Conservation (phyloP, 1,140 invertebrate species). For the Tetragnatha versicolor region DNA sequence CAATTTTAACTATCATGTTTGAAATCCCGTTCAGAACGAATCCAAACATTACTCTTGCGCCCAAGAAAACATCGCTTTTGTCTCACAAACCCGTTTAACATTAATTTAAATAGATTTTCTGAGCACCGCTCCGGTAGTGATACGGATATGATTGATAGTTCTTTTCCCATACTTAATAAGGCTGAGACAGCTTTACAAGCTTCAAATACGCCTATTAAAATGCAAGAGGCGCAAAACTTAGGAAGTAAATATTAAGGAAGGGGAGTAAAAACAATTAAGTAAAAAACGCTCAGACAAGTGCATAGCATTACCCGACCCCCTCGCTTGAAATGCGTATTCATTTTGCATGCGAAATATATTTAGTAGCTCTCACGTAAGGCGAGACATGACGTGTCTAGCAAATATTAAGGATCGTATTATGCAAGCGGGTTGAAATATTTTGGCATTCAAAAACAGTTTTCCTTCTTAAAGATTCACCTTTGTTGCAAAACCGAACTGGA, state of each 20-base stretch:
- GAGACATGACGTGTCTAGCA: constrained; percentile 23
- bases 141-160: constrained; percentile 20
- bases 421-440: neutral
- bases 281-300: constrained; percentile 26
- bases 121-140: no score
- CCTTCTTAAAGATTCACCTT: constrained; percentile 17
- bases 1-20: no score
- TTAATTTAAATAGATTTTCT: no score
- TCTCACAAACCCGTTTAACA: no score
- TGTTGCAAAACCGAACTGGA: constrained; percentile 9
- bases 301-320: constrained; percentile 21
- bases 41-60: no score
- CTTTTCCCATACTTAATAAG: constrained; percentile 2
- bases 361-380: constrained; percentile 13
- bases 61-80: no score
- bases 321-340: constrained; percentile 25
- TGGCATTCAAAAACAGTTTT: constrained; percentile 32
- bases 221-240: neutral
- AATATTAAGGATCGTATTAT: constrained; percentile 37
- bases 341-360: constrained; percentile 40
- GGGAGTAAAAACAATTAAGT: constrained; percentile 29
- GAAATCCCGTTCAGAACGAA: no score
- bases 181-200: constrained; percentile 33
- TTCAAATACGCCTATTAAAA: constrained; percentile 26
- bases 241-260: constrained; percentile 25